Conservation (phyloP, 2,888 invertebrate genomes). For the Rotaria sp. region DNA sequence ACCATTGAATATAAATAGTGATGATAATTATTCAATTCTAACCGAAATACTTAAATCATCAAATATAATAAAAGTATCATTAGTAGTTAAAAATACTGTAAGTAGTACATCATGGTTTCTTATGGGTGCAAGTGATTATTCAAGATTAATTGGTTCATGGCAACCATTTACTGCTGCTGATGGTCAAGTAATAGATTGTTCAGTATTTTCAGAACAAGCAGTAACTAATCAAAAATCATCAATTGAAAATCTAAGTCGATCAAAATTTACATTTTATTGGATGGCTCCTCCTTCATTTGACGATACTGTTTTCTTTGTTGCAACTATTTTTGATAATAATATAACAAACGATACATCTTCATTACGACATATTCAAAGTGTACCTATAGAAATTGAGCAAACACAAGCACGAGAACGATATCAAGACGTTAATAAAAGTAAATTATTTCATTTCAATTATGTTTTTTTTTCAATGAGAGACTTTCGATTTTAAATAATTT, state of each 20-base stretch:
- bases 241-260: background rate
- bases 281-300: background rate
- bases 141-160: background rate
- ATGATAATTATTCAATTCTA: background rate
- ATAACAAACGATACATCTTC: background rate
- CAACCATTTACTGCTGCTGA: background rate
- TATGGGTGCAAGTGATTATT: background rate
- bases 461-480: background rate
- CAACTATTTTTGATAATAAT: background rate
- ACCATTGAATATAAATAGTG: background rate
- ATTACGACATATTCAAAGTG: background rate
- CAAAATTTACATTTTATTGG: conserved; percentile 9
- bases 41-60: background rate
- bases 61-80: background rate
- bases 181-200: conserved; percentile 3
- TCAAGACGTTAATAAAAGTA: background rate
- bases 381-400: background rate
- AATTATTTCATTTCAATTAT: background rate
- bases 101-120: background rate
- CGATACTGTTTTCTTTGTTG: background rate
- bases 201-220: background rate
- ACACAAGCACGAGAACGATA: background rate
- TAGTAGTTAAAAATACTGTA: background rate
- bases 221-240: background rate
- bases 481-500: too few relatives aligned